phyloP scores from a whole-genome alignment of 2,797 vertebrate species.

The Malurus leucopterus region DNA sequence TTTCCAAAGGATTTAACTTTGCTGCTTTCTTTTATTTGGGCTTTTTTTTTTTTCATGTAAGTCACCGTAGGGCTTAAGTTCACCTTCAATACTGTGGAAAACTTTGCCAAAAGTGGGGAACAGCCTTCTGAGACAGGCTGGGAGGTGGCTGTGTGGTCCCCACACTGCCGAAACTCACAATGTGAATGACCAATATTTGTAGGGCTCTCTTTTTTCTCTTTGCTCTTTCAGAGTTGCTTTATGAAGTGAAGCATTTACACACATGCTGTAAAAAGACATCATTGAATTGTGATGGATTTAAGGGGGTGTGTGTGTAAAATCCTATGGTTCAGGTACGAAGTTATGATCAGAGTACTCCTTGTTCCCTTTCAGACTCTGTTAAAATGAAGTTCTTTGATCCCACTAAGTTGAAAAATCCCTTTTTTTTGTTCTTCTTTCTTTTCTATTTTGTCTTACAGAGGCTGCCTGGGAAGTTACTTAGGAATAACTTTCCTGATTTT shows the following conservation, averaged over 20 bases:
- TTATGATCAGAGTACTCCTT: neutral
- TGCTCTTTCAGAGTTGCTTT: neutral
- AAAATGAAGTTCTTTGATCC: neutral
- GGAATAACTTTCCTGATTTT: neutral
- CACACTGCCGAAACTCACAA: neutral
- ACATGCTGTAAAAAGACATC: accelerated
- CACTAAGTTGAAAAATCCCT: neutral
- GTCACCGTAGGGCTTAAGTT: neutral
- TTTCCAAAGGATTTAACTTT: neutral
- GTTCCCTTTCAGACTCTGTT: neutral
- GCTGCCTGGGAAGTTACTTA: neutral
- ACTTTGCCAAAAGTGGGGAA: neutral
- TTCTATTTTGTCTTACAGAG: neutral
- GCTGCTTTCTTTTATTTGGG: neutral
- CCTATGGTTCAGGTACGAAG: neutral
- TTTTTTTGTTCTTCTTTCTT: neutral
- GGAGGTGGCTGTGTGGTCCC: neutral
- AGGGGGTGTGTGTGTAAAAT: neutral
- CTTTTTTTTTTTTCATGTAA: neutral
- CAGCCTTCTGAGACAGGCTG: neutral
- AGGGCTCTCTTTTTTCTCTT: neutral
- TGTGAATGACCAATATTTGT: neutral
- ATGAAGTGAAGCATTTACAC: neutral
- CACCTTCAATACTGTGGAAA: neutral
- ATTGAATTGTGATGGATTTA: accelerated